Evolutionary conservation across 37 sponge, comb jelly and placozoan species (phyloP), one percentile per base, ranked within the genome.

Genomic region (Chondrilla cf. caribensis): DNA sequence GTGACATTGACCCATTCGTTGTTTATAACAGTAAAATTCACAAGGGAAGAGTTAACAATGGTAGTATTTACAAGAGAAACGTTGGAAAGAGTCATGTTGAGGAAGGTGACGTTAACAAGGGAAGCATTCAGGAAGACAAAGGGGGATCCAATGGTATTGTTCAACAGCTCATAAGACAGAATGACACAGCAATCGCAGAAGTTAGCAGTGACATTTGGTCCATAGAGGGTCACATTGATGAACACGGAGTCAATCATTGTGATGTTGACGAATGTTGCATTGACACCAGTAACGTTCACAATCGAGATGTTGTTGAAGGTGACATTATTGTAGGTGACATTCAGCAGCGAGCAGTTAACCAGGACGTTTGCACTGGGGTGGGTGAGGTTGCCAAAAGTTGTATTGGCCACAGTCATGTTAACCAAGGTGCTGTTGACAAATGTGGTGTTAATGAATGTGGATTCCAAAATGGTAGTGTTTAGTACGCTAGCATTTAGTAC

Each of bases 241-340:
- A 73, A 39, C 9, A 37, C 18, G 21, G 76, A 73, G 44, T 73
- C 36, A 22, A 42, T 37, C 76, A 39, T n/a, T 18, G 76, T 73
- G 76, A 37, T 40, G 44, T 73, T 73, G 43, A 73, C 44, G 24
- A 73, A 73, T 40, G 76, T 73, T n/a, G 36, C 41, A 73, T 73
- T 73, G 76, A 7, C 7, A 2, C 38, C 41, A 4, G 76, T 43
- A 21, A 37, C 36, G 15, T 73, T 73, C 24, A 73, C 76, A 73
- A 73, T 41, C 18, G 76, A 73, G 41, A 37, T 37, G 25, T 73
- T 73, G 76, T 73, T 73, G 76, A 73, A 73, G 8, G 76, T 73
- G 38, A 73, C 76, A 73, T 73, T 40, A 19, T 38, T 37, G 76
- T 36, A 73, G 2, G 76, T 73, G n/a, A 73, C 76, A 73, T 73